These are phyloP conservation scores for Gibbula magus DNA, from an alignment of 2,888 invertebrate genomes.

Conservation along the genomic window DNA sequence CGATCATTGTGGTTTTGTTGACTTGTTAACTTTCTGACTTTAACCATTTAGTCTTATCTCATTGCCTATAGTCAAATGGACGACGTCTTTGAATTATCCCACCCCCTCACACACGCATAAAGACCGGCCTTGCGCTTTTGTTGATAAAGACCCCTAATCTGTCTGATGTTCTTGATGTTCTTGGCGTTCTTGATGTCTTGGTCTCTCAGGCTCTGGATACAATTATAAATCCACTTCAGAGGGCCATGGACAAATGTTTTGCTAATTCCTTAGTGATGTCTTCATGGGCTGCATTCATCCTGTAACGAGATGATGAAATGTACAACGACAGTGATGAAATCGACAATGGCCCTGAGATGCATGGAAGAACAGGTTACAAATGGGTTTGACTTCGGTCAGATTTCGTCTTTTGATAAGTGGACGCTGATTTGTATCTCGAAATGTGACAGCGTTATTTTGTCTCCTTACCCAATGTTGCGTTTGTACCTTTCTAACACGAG, in stretches of 20 bases:
- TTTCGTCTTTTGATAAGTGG: no score
- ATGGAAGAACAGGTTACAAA: background rate
- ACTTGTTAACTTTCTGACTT: conserved; percentile 17
- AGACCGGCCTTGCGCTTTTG: background rate
- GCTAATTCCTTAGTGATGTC: conserved; percentile 17
- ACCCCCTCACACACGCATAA: background rate
- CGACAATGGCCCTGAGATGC: background rate
- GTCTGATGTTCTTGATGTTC: background rate
- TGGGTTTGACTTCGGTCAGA: no score
- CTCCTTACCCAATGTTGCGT: no score
- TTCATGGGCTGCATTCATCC: background rate
- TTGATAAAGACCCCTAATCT: background rate
- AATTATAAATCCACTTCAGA: conserved; percentile 12
- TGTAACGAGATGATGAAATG: conserved; percentile 1
- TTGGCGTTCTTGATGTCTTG: background rate
- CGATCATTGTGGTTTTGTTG: background rate
- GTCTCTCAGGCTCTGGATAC: background rate
- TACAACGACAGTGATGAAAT: background rate
- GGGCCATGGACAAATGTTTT: conserved; percentile 9
- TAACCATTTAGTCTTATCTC: background rate
- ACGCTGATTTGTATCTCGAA: no score
- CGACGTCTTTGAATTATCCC: background rate
- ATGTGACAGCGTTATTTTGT: no score
- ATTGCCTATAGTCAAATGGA: background rate
- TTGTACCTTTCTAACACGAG: no score